A percentile compares a stretch with the other conserved stretches of the same genome.
phyloP scores from a whole-genome alignment of 2,113 vertebrate genomes.

The Laticauda laticaudata region DNA sequence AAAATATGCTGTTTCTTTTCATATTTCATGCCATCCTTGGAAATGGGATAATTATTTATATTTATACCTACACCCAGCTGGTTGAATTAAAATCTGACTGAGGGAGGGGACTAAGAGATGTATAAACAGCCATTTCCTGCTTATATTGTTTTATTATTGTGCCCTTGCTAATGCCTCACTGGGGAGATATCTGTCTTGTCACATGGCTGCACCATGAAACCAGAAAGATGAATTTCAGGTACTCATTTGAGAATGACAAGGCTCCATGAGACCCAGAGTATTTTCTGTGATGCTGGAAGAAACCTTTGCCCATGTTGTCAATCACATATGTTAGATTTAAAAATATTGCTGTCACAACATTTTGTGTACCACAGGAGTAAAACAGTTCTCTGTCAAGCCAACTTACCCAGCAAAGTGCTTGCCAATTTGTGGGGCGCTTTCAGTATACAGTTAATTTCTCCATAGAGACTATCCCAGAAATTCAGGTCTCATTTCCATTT shows the following conservation, averaged over 20 bases:
- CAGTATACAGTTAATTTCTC: slow-evolving; percentile 55
- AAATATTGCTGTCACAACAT: neutral
- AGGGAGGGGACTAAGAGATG: neutral
- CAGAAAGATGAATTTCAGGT: neutral
- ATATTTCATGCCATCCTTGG: slow-evolving; percentile 19
- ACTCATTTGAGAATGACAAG: neutral
- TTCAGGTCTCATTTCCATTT: slow-evolving; percentile 54
- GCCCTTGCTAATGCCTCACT: slow-evolving; percentile 35
- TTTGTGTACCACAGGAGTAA: neutral
- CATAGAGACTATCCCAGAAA: slow-evolving; percentile 58
- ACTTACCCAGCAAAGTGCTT: slow-evolving; percentile 54
- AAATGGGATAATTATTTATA: slow-evolving; percentile 26
- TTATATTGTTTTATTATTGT: slow-evolving; percentile 9
- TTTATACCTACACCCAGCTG: slow-evolving; percentile 8
- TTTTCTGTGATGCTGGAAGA: neutral
- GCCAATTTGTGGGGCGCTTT: slow-evolving; percentile 55
- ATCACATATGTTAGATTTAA: neutral
- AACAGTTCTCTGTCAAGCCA: slow-evolving; percentile 1
- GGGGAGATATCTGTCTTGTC: slow-evolving; percentile 4
- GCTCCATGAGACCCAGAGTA: neutral
- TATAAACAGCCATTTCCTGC: neutral
- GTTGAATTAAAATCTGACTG: slow-evolving; percentile 19
- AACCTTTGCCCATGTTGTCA: neutral
- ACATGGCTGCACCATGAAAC: neutral
- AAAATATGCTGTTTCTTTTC: neutral